phyloP scores from a whole-genome alignment of 2,888 invertebrate species.

The Cryptocheilus praepositus region DNA sequence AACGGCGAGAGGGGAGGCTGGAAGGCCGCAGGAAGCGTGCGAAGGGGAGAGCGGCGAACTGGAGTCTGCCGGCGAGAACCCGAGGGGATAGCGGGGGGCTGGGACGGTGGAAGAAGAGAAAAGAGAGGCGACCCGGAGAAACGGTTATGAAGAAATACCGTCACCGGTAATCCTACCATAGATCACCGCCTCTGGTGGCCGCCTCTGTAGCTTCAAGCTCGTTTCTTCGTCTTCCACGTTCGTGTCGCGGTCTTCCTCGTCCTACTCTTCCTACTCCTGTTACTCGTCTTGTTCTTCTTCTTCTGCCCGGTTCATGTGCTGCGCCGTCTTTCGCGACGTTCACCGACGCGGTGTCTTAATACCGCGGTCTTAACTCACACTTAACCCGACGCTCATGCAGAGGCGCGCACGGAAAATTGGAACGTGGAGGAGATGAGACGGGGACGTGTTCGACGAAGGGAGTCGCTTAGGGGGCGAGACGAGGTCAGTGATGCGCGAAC shows the following conservation, averaged over 20 bases:
- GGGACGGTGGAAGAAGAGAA: conserved; percentile 39
- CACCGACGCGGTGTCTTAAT: conserved; percentile 59
- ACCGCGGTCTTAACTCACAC: conserved; percentile 70
- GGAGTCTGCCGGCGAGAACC: conserved; percentile 22
- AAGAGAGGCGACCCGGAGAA: conserved; percentile 60
- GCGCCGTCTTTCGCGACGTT: conserved; percentile 6
- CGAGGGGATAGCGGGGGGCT: conserved; percentile 27
- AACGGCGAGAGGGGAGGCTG: conserved; percentile 37
- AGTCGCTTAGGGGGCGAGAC: too few relatives aligned
- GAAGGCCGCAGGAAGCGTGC: conserved; percentile 6
- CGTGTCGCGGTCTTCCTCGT: background rate
- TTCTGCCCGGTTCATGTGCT: conserved; percentile 25
- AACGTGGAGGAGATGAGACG: too few relatives aligned
- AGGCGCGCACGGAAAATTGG: too few relatives aligned
- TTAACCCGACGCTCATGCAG: conserved; percentile 55
- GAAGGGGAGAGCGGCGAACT: conserved; percentile 16
- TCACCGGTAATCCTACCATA: conserved; percentile 74
- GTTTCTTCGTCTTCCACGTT: conserved; percentile 42
- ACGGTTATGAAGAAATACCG: conserved; percentile 75
- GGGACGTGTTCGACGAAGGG: too few relatives aligned
- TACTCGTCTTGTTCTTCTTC: conserved; percentile 20
- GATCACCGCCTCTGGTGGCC: conserved; percentile 70
- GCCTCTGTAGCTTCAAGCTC: conserved; percentile 40
- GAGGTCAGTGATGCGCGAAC: too few relatives aligned
- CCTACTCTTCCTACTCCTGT: conserved; percentile 1